These are phyloP conservation scores for Pollicipes pollicipes DNA, from an alignment of 1,140 invertebrate genomes.

Conservation along the genomic window DNA sequence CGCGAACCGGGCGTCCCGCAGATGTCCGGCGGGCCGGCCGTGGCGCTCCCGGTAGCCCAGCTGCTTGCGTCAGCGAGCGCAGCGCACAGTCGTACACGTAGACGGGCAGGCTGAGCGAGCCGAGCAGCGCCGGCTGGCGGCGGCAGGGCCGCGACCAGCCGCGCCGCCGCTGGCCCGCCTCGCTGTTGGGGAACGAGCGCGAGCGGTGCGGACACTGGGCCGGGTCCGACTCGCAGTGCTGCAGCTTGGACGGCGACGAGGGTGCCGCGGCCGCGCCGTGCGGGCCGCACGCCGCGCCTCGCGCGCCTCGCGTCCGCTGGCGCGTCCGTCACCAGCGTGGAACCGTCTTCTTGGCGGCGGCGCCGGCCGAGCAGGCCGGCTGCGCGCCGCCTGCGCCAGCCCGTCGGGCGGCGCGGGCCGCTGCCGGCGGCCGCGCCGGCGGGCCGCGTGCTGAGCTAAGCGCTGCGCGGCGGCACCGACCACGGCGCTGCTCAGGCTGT, in stretches of 20 bases:
- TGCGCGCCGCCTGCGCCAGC: neutral
- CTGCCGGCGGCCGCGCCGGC: neutral
- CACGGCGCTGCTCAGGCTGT: neutral
- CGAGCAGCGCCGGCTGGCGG: neutral
- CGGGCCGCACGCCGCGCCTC: neutral
- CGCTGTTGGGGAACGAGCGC: neutral
- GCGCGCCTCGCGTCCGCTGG: neutral
- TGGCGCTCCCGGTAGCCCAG: too few relatives aligned
- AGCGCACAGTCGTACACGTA: conserved; percentile 1
- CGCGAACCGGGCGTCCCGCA: too few relatives aligned
- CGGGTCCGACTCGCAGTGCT: neutral
- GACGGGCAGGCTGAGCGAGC: neutral
- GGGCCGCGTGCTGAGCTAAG: neutral
- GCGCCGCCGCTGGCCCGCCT: too few relatives aligned
- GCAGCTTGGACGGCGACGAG: neutral
- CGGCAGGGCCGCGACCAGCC: too few relatives aligned
- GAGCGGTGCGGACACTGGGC: neutral
- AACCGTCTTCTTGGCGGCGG: neutral
- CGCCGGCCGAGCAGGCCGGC: neutral
- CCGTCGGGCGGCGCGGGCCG: neutral
- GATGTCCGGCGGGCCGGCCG: too few relatives aligned
- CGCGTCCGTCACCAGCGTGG: neutral
- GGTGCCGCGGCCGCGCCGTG: neutral
- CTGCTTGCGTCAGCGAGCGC: neutral
- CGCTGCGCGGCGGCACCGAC: neutral